A percentile compares a stretch with the other conserved stretches of the same genome.
These are phyloP conservation scores for Triops cancriformis DNA, from an alignment of 1,140 invertebrate species.

Conservation along the genomic window DNA sequence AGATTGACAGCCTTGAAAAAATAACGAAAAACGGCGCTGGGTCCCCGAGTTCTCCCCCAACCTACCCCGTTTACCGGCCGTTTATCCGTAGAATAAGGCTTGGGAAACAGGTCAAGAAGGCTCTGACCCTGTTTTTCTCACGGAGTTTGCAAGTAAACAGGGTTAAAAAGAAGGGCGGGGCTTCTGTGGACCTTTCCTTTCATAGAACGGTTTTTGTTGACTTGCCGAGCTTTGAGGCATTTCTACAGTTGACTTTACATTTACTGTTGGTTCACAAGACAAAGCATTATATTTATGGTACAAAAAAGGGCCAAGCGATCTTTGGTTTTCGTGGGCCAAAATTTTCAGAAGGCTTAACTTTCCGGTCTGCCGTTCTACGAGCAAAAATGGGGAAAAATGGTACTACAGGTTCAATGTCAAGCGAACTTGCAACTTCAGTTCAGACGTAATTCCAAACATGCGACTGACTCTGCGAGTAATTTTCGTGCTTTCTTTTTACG, in stretches of 20 bases:
- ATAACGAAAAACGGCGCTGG: not conserved
- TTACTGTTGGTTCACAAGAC: not conserved
- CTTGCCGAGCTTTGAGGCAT: not conserved
- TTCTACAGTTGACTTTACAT: no score
- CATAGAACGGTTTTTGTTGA: constrained; percentile 15
- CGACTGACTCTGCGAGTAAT: no score
- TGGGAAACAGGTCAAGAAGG: constrained; percentile 12
- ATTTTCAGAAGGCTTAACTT: no score
- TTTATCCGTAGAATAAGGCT: not conserved
- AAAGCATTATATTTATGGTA: not conserved
- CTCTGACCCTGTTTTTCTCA: not conserved
- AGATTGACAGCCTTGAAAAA: constrained; percentile 2
- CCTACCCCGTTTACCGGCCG: not conserved
- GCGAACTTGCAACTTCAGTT: no score
- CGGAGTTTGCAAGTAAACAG: not conserved
- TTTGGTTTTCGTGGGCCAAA: no score
- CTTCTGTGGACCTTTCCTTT: not conserved
- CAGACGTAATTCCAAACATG: no score
- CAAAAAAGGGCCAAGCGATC: not conserved
- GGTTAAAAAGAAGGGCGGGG: not conserved
- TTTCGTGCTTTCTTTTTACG: no score
- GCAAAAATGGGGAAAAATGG: no score
- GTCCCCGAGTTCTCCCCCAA: no score
- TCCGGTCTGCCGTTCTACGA: no score
- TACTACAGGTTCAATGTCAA: not conserved